These are phyloP conservation scores for Ochotona curzoniae DNA, from an alignment of 2,113 vertebrate genomes.

Conservation along the genomic window DNA sequence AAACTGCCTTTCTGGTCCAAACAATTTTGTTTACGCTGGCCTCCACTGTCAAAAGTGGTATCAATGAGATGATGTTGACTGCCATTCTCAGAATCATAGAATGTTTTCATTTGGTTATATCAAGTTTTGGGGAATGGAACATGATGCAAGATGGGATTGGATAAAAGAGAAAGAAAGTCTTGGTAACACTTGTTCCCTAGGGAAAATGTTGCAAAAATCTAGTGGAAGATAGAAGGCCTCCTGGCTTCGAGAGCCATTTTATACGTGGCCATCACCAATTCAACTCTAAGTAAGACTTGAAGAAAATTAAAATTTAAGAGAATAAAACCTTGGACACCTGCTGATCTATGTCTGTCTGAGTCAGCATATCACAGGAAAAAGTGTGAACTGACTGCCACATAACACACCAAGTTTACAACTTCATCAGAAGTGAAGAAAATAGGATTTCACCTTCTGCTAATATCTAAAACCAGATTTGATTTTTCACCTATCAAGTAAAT, in stretches of 20 bases:
- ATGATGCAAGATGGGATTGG: background rate
- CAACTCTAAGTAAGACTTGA: background rate
- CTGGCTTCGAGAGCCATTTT: background rate
- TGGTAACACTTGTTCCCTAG: background rate
- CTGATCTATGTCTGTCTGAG: background rate
- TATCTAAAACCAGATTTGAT: constrained; percentile 11
- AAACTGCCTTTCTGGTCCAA: background rate
- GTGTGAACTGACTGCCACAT: background rate
- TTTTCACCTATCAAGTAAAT: background rate
- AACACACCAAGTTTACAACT: background rate
- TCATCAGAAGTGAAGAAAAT: background rate
- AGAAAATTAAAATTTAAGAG: background rate
- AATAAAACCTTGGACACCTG: background rate
- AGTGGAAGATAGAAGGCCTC: background rate
- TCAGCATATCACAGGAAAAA: background rate
- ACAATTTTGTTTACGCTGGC: background rate
- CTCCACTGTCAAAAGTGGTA: background rate
- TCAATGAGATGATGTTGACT: background rate
- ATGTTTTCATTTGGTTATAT: background rate
- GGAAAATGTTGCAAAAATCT: background rate
- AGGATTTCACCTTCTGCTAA: background rate
- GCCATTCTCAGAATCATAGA: background rate
- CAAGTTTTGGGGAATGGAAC: background rate
- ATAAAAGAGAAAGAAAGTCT: background rate
- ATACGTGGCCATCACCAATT: background rate